phyloP scores from a whole-genome alignment of 1,140 invertebrate species.

The Drosophila obscura region DNA sequence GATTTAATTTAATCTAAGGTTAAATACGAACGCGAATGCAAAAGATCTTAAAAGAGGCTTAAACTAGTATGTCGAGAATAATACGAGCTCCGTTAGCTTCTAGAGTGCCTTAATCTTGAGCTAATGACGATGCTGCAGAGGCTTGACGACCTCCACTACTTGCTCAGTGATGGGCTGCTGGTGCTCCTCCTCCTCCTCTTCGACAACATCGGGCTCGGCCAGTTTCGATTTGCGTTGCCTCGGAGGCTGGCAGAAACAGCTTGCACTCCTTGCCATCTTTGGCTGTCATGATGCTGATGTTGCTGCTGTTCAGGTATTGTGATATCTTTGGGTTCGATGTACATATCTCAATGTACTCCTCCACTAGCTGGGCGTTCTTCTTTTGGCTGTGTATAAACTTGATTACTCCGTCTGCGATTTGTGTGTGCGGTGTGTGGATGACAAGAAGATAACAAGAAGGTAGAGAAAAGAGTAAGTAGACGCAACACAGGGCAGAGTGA shows the following conservation, averaged over 20 bases:
- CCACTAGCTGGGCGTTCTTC: constrained; percentile 78
- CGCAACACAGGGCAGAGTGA: constrained; percentile 9
- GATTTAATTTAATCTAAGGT: constrained; percentile 40
- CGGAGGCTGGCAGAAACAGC: constrained; percentile 66
- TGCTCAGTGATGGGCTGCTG: constrained; percentile 6
- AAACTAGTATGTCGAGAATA: constrained; percentile 15
- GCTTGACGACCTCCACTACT: constrained; percentile 20
- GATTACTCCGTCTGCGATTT: constrained; percentile 41
- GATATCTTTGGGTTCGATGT: constrained; percentile 69
- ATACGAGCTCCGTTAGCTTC: constrained; percentile 15
- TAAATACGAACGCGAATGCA: constrained; percentile 30
- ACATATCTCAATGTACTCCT: constrained; percentile 76
- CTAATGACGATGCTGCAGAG: constrained; percentile 17
- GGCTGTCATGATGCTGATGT: constrained; percentile 72
- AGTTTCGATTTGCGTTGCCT: constrained; percentile 69
- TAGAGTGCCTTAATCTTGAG: constrained; percentile 43
- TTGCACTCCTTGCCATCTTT: constrained; percentile 79
- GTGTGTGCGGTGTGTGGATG: constrained; percentile 1
- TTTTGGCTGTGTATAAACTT: constrained; percentile 78
- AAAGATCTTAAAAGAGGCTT: constrained; percentile 12
- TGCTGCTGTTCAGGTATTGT: constrained; percentile 69
- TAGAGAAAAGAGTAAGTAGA: constrained; percentile 8
- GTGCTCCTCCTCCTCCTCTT: constrained; percentile 24
- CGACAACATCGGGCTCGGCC: constrained; percentile 46
- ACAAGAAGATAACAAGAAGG: constrained; percentile 30